Evolutionary conservation across 2,888 invertebrate species (phyloP), one percentile per base, ranked within the genome.

Genomic region (Cancer borealis): DNA sequence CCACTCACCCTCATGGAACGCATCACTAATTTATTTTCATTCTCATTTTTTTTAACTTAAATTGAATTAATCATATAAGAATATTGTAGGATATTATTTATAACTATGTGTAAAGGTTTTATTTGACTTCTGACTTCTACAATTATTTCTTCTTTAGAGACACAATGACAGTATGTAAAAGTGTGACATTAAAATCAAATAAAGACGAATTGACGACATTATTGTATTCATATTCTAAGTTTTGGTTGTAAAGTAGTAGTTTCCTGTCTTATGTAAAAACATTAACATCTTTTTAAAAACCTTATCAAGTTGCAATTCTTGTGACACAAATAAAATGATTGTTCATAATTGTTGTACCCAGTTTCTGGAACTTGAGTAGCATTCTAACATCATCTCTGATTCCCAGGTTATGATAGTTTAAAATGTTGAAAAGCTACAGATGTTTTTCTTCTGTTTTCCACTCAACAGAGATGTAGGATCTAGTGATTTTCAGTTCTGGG

Each of bases 11-110:
- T 93, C 30, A 30, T 93, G 12, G 46, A 89, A n/a, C 93, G 93
- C 47, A 30, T 93, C 93, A 93, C 73, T 8, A 49, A 88, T 88
- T 92, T 92, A 45, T 30, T 92, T 30, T 45, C 91, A 46, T 79
- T 79, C 73, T 79, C 39, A 39, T 14, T 46, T 6, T 17, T 12
- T 45, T 84, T n/a, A 21, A 17, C 8, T n/a, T 88, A 21, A 4
- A 88, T 49, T 54, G 3, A 14, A 54, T 54, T 54, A 54, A 12
- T 8, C 0, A 12, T 2, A 0, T 14, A 8, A 12, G 3, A 21
- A 66, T 66, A 8, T 26, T 26, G 6, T 21, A 26, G 26, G 26
- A 10, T 26, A 26, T 6, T 26, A 73, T 4, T 26, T 26, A 26
- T 73, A 26, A 73, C 26, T 26, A 26, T 26, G 1, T 73, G 73